Evolutionary conservation across 1,140 invertebrate genomes (phyloP), one percentile per base, ranked within the genome.

Genomic region (Papilio polytes): DNA sequence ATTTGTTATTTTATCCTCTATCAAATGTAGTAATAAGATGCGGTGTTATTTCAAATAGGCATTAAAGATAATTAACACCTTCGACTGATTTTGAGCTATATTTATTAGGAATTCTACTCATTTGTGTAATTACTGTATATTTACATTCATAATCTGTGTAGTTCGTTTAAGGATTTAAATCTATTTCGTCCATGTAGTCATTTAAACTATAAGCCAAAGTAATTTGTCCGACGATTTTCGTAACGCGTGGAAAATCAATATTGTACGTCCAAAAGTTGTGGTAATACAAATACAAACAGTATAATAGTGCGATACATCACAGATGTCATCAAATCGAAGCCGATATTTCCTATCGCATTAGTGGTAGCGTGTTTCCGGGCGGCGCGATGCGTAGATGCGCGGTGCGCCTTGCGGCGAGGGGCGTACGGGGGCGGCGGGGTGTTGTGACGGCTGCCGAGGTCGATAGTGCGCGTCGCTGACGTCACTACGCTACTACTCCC

Each of bases 401-500:
- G 84, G 78, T 66, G 84, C 80, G 81, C 44, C 73, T 53, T 41
- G 48, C 80, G 80, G 81, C 80, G 80, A 51, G 48, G 48, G 48
- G 48, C 48, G 13, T 66, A 86, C 78, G 84, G 83, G 84, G 80
- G 83, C 41, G 80, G 83, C 44, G 85, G 88, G 86, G 87, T 94
- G 91, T 94, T 94, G 85, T 94, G 92, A 94, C 92, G 92, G 91
- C 89, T 82, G 78, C 80, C 80, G 83, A 85, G 92, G 89, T 94
- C 93, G 93, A 93, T 94, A 92, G 82, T 83, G 87, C 89, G 86
- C 87, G 89, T 87, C 88, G 73, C 86, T 93, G 92, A 94, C 92
- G 91, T 94, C 92, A 94, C 88, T 93, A 94, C 92, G 89, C 89
- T 91, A 93, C 92, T 93, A 93, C 91, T 89, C 91, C 87, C 92